These are phyloP conservation scores for Anas platyrhynchos DNA, from an alignment of 2,113 vertebrate genomes.

Conservation along the genomic window DNA sequence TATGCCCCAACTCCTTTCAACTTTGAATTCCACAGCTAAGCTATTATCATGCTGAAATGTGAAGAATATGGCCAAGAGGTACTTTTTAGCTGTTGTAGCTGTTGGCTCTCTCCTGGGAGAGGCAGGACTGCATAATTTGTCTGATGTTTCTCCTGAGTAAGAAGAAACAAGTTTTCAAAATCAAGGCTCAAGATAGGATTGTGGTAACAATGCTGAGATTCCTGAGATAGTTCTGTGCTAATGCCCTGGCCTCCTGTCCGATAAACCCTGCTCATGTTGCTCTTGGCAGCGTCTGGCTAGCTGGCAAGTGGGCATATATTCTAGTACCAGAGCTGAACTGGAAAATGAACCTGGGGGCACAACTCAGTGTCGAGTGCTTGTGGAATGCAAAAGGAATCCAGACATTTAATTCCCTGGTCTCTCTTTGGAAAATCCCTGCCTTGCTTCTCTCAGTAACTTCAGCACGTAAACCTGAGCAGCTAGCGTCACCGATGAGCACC, in stretches of 20 bases:
- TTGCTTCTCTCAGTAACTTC: neutral
- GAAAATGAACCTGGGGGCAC: conserved; percentile 10
- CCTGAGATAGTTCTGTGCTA: conserved; percentile 8
- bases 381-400: conserved; percentile 59
- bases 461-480: neutral
- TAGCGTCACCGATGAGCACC: fast-evolving
- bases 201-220: conserved; percentile 36
- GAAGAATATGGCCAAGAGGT: neutral
- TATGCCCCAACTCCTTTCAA: neutral
- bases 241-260: neutral
- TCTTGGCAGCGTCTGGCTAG: neutral
- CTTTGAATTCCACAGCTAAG: neutral
- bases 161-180: conserved; percentile 31
- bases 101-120: neutral
- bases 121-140: neutral
- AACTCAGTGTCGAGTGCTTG: neutral
- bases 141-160: neutral
- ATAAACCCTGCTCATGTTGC: neutral
- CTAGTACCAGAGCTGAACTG: conserved; percentile 18
- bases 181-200: conserved; percentile 17
- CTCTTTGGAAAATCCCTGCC: conserved; percentile 51
- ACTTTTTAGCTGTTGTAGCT: neutral
- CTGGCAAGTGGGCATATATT: neutral
- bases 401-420: conserved; percentile 55
- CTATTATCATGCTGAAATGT: neutral